Evolutionary conservation across 37 sponge, comb jelly and placozoan species (phyloP).

Genomic region (Aplysina aerophoba): DNA sequence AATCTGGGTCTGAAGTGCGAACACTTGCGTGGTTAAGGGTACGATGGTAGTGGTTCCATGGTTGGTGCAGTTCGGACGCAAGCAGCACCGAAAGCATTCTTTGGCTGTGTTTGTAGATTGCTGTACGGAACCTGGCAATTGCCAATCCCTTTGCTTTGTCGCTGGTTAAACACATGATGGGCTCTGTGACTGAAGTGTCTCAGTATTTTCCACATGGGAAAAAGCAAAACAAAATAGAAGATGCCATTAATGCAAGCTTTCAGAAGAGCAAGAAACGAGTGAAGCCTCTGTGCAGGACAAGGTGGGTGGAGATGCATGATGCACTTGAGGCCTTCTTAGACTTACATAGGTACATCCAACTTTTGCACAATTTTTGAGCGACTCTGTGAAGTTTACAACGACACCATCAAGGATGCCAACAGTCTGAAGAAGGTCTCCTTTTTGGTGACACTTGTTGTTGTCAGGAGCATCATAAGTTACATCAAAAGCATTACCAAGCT

Average conservation of each 20-base stretch:
- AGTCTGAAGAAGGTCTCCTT: too few relatives aligned
- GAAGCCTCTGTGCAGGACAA: too few relatives aligned
- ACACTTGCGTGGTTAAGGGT: slow-evolving; percentile 60
- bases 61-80: slow-evolving; percentile 56
- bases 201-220: slow-evolving; percentile 51
- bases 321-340: too few relatives aligned
- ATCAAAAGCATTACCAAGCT: too few relatives aligned
- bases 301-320: too few relatives aligned
- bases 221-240: slow-evolving; percentile 45
- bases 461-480: too few relatives aligned
- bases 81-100: slow-evolving; percentile 51
- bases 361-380: too few relatives aligned
- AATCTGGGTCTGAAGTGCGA: slow-evolving; percentile 51
- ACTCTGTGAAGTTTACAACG: too few relatives aligned
- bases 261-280: slow-evolving; percentile 33
- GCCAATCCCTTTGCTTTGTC: slow-evolving; percentile 40
- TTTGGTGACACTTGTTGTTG: too few relatives aligned
- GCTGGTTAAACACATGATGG: slow-evolving; percentile 56
- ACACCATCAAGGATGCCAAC: too few relatives aligned
- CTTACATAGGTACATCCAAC: too few relatives aligned
- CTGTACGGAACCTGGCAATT: slow-evolving; percentile 45
- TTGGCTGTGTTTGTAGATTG: slow-evolving; percentile 35
- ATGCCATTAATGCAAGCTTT: slow-evolving; percentile 34
- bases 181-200: slow-evolving; percentile 48
- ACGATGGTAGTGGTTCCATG: slow-evolving; percentile 74